phyloP scores from a whole-genome alignment of 2,888 invertebrate species.

The Trachelus stipa region DNA sequence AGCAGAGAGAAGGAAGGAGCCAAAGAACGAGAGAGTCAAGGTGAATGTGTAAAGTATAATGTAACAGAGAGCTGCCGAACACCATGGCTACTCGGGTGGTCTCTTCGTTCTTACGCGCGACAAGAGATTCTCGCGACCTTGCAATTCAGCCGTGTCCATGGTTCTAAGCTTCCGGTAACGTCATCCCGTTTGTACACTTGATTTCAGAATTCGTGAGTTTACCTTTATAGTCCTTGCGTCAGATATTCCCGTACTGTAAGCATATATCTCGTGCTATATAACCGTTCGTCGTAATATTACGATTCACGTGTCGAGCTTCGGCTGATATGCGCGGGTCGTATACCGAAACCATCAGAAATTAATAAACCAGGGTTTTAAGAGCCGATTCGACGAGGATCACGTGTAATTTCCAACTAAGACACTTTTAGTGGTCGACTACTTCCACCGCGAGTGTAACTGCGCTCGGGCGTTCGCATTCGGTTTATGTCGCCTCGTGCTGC shows the following conservation, averaged over 20 bases:
- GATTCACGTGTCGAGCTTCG: background rate
- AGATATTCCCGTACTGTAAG: background rate
- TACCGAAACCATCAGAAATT: background rate
- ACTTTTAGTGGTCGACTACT: constrained; percentile 34
- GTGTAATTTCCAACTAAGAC: constrained; percentile 41
- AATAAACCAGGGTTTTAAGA: background rate
- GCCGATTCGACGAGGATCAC: constrained; percentile 29
- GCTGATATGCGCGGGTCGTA: background rate
- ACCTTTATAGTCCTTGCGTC: background rate
- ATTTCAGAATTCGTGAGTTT: background rate
- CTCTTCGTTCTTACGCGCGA: constrained; percentile 39
- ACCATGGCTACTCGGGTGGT: constrained; percentile 58
- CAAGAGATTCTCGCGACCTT: constrained; percentile 41
- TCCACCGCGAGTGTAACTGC: constrained; percentile 14
- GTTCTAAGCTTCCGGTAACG: background rate
- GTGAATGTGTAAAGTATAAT: constrained; percentile 51
- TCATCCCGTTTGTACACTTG: background rate
- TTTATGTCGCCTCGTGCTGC: constrained; percentile 9
- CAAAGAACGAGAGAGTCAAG: constrained; percentile 28
- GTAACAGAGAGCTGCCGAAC: constrained; percentile 53
- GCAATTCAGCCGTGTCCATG: constrained; percentile 6
- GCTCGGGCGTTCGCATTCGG: constrained; percentile 7
- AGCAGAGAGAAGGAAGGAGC: background rate
- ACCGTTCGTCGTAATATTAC: background rate
- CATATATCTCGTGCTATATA: background rate